Percentiles rank a stretch among this genome's conserved stretches.
Evolutionary conservation across 1,140 invertebrate species (phyloP).

Genomic region (Diachasma alloeum): DNA sequence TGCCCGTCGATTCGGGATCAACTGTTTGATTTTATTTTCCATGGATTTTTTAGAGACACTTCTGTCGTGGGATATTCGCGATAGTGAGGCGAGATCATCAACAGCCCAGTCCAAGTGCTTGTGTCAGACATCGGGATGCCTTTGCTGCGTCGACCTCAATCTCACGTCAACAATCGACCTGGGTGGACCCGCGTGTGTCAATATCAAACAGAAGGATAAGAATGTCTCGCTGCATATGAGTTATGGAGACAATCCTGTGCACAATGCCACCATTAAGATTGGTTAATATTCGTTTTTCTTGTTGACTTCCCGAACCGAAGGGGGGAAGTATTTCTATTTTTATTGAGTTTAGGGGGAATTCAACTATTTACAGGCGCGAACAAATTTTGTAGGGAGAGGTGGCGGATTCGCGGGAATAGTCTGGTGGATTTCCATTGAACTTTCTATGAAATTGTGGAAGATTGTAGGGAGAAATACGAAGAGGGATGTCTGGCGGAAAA

Average conservation of each 20-base stretch:
- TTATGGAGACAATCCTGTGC: slow-evolving; percentile 65
- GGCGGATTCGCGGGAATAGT: no score
- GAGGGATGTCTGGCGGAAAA: no score
- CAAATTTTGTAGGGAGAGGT: no score
- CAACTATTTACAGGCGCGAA: no score
- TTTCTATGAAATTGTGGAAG: no score
- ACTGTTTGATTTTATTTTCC: slow-evolving; percentile 1
- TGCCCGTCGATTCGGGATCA: no score
- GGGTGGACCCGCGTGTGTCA: slow-evolving; percentile 63
- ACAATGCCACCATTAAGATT: slow-evolving; percentile 64
- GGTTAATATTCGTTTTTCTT: slow-evolving; percentile 47
- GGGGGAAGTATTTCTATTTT: no score
- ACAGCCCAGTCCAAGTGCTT: slow-evolving; percentile 59
- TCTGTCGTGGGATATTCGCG: slow-evolving; percentile 54
- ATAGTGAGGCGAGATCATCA: slow-evolving; percentile 49
- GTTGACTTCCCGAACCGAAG: no score
- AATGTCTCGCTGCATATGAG: slow-evolving; percentile 65
- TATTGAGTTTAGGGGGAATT: no score
- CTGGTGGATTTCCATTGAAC: no score
- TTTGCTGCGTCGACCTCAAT: slow-evolving; percentile 63
- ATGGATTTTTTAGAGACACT: slow-evolving; percentile 45
- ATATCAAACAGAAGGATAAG: slow-evolving; percentile 62
- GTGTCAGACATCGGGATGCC: slow-evolving; percentile 57
- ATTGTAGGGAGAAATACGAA: no score
- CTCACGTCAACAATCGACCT: slow-evolving; percentile 63